Percentiles rank a stretch among this genome's conserved stretches.
Evolutionary conservation across 2,888 invertebrate species (phyloP).

Genomic region (Anthophora plumipes): DNA sequence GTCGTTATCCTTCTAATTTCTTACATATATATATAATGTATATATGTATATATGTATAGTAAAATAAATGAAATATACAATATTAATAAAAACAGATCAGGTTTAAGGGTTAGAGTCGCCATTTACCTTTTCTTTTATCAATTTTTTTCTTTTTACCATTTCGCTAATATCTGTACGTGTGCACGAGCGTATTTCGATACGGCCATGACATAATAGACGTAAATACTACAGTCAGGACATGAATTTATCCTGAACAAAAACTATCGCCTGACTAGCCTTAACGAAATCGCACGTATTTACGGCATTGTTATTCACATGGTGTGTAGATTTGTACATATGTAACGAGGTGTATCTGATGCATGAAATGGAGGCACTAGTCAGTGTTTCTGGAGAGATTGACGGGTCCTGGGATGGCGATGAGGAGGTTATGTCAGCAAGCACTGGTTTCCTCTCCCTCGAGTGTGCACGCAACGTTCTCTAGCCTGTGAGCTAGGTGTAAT

Average conservation of each 20-base stretch:
- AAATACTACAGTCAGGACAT: constrained; percentile 66
- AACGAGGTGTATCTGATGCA: constrained; percentile 80
- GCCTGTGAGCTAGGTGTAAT: constrained; percentile 96
- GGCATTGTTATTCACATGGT: constrained; percentile 73
- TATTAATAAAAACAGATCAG: constrained; percentile 45
- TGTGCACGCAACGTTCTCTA: constrained; percentile 97
- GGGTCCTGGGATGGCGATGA: constrained; percentile 78
- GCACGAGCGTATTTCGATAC: constrained; percentile 72
- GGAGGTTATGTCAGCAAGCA: constrained; percentile 91
- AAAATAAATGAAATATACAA: constrained; percentile 42
- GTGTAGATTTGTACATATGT: constrained; percentile 76
- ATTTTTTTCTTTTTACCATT: constrained; percentile 30
- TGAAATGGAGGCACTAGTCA: constrained; percentile 84
- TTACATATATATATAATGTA: constrained; percentile 34
- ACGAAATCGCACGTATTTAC: constrained; percentile 73
- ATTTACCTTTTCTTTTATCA: too few species aligned
- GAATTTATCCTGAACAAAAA: constrained; percentile 65
- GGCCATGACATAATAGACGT: constrained; percentile 70
- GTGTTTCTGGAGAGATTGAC: constrained; percentile 81
- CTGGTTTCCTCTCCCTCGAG: constrained; percentile 96
- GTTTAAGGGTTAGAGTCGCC: constrained; percentile 58
- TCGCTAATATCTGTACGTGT: constrained; percentile 70
- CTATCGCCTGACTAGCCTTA: constrained; percentile 74
- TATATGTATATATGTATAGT: constrained; percentile 33
- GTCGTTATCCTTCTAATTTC: constrained; percentile 19